Conservation (phyloP, 2,888 invertebrate genomes). For the Ametastegia equiseti region DNA sequence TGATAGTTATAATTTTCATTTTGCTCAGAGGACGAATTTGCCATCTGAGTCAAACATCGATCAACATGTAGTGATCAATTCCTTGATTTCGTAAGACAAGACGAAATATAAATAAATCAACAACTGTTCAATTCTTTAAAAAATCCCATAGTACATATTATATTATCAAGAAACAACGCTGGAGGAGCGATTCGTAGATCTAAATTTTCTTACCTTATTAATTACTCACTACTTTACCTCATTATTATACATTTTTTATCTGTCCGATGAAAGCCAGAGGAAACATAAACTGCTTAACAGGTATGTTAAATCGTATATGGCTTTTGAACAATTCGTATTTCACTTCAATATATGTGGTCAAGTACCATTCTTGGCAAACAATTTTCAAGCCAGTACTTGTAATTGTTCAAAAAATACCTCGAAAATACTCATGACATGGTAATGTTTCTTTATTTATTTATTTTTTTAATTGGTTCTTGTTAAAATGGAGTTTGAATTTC, state of each 20-base stretch:
- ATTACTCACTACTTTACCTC: neutral
- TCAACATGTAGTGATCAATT: neutral
- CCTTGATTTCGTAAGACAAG: neutral
- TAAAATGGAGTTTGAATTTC: neutral
- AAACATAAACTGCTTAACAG: neutral
- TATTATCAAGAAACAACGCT: neutral
- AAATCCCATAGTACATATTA: neutral
- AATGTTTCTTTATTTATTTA: neutral
- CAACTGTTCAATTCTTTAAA: neutral
- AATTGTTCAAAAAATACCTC: neutral
- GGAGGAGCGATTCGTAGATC: neutral
- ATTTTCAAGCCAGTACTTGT: conserved; percentile 5
- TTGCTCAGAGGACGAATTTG: conserved; percentile 46
- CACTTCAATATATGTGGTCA: neutral
- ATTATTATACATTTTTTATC: neutral
- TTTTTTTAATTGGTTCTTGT: too few relatives aligned
- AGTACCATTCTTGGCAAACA: neutral
- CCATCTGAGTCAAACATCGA: conserved; percentile 45
- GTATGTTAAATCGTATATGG: neutral
- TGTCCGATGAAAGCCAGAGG: neutral
- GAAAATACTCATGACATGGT: neutral
- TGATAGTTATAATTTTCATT: conserved; percentile 16
- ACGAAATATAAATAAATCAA: neutral
- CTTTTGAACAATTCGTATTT: neutral
- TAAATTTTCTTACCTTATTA: neutral